A percentile compares a stretch with the other conserved stretches of the same genome.
Conservation (phyloP, 2,797 vertebrate genomes). For the Mionectes olivaceus region DNA sequence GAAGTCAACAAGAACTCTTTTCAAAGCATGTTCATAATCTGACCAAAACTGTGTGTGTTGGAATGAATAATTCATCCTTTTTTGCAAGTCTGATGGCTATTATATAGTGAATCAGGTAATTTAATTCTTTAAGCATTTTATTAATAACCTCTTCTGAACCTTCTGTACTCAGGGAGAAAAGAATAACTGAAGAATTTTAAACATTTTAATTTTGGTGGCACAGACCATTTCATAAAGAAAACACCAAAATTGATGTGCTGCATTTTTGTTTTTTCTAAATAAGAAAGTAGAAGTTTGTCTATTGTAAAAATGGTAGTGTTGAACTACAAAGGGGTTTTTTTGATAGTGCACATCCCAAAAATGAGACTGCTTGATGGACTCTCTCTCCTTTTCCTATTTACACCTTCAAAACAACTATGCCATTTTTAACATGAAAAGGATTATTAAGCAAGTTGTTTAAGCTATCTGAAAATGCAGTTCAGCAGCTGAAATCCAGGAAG, state of each 20-base stretch:
- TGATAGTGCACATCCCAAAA: background rate
- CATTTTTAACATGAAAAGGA: background rate
- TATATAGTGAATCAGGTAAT: background rate
- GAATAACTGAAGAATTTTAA: background rate
- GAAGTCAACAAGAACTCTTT: background rate
- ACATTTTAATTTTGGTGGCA: background rate
- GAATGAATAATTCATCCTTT: background rate
- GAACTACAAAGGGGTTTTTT: accelerated
- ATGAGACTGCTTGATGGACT: background rate
- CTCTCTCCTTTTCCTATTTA: background rate
- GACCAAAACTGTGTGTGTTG: background rate
- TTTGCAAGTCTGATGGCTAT: background rate
- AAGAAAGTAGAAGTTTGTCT: background rate
- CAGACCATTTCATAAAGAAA: background rate
- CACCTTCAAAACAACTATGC: background rate
- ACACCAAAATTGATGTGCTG: background rate
- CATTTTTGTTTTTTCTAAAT: background rate
- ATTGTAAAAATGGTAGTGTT: background rate
- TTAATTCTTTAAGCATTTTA: background rate
- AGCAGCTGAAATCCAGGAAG: background rate
- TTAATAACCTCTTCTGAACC: background rate
- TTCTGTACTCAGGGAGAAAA: background rate
- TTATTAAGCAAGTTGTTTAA: background rate
- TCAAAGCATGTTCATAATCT: background rate
- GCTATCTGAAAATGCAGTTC: background rate